phyloP scores from a whole-genome alignment of 2,888 invertebrate species.

The Melieria crassipennis region DNA sequence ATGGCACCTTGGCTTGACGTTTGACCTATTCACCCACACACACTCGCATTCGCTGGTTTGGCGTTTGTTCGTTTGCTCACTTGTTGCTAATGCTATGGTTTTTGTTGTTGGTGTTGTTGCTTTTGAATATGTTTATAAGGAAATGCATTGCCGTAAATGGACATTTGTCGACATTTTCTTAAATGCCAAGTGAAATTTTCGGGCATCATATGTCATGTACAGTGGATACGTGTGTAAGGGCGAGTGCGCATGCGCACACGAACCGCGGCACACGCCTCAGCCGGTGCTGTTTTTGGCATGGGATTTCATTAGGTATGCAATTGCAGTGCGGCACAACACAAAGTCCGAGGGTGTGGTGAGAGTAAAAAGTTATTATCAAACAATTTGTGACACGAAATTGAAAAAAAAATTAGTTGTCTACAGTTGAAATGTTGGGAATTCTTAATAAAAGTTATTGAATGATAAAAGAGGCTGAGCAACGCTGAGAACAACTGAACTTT shows the following conservation, averaged over 20 bases:
- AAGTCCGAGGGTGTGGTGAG: too few relatives aligned
- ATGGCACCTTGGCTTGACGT: conserved; percentile 55
- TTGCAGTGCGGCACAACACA: too few relatives aligned
- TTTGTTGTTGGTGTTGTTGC: conserved; percentile 16
- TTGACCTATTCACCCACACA: conserved; percentile 62
- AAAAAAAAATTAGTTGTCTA: too few relatives aligned
- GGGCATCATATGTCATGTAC: conserved; percentile 22
- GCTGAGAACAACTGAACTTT: too few relatives aligned
- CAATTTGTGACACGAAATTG: too few relatives aligned
- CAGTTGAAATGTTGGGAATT: too few relatives aligned
- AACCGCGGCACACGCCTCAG: conserved; percentile 21
- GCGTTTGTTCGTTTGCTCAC: not conserved
- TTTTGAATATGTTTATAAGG: conserved; percentile 36
- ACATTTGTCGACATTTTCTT: conserved; percentile 60
- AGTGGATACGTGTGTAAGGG: conserved; percentile 8
- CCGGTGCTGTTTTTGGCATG: conserved; percentile 13
- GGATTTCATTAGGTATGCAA: too few relatives aligned
- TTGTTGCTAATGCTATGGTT: not conserved
- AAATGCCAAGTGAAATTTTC: conserved; percentile 60
- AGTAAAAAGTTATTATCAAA: too few relatives aligned
- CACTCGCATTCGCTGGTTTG: conserved; percentile 18
- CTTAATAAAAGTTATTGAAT: too few relatives aligned
- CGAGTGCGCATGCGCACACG: conserved; percentile 14
- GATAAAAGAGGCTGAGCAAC: too few relatives aligned
- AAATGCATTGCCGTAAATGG: conserved; percentile 50